Percentiles rank a stretch among this genome's conserved stretches.
Conservation (phyloP, 2,888 invertebrate genomes). For the Halictus ligatus region DNA sequence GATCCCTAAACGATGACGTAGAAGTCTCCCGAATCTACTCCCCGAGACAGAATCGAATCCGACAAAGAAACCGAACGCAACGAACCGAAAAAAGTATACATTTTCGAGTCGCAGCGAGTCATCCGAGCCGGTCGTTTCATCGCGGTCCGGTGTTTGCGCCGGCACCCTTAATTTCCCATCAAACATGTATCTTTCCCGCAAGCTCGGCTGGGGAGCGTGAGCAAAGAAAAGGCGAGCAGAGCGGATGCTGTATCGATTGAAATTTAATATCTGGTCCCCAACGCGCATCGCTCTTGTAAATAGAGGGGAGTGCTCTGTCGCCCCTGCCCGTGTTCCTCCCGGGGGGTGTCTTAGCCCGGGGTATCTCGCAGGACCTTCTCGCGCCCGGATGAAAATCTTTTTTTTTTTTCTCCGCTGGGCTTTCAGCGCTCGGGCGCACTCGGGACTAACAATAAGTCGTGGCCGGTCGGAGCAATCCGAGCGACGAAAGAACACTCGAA, state of each 20-base stretch:
- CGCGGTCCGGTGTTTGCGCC: constrained; percentile 62
- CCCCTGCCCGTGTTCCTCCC: constrained; percentile 50
- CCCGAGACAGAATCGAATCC: not conserved
- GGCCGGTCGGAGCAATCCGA: not conserved
- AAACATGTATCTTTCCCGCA: constrained; percentile 70
- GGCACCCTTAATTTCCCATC: constrained; percentile 73
- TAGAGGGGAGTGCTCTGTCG: constrained; percentile 71
- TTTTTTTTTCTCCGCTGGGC: constrained; percentile 18
- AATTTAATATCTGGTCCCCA: constrained; percentile 81
- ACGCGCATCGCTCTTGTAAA: constrained; percentile 77
- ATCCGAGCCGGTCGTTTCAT: constrained; percentile 39
- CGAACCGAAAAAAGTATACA: too few species aligned
- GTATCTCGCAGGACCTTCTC: constrained; percentile 57
- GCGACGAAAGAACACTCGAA: not conserved
- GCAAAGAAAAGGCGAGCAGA: constrained; percentile 71
- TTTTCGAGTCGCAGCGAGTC: constrained; percentile 6
- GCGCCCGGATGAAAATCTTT: constrained; percentile 29
- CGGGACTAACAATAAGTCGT: not conserved
- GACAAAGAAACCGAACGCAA: too few species aligned
- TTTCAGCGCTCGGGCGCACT: not conserved
- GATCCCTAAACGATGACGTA: too few species aligned
- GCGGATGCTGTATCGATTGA: constrained; percentile 80
- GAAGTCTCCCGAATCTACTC: too few species aligned
- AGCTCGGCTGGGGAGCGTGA: constrained; percentile 59
- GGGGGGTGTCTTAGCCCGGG: constrained; percentile 51